These are phyloP conservation scores for Mionectes olivaceus DNA, from an alignment of 2,797 vertebrate species.

Conservation along the genomic window DNA sequence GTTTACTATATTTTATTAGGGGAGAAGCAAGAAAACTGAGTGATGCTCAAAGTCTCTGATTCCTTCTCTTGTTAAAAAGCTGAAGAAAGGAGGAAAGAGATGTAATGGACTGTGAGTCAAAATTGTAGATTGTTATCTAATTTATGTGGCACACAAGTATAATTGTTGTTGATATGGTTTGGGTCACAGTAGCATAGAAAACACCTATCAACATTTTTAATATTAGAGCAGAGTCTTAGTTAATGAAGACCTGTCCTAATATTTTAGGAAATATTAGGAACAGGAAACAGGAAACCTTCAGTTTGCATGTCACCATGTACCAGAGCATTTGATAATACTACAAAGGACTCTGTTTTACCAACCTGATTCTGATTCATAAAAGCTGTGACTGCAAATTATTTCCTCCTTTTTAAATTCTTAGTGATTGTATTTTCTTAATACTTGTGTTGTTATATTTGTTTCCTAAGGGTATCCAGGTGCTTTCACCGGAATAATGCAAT, in stretches of 20 bases:
- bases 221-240: neutral
- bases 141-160: neutral
- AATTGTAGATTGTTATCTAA: neutral
- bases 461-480: slow-evolving; percentile 39
- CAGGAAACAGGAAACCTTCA: neutral
- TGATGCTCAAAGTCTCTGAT: neutral
- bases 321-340: slow-evolving; percentile 2
- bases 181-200: neutral
- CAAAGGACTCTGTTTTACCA: slow-evolving; percentile 10
- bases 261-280: neutral
- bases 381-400: neutral
- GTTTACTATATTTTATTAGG: neutral
- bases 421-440: neutral
- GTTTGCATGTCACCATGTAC: neutral
- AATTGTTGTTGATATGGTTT: neutral
- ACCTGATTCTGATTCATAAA: slow-evolving; percentile 3
- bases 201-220: neutral
- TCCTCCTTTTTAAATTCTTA: slow-evolving; percentile 20
- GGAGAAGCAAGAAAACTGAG: neutral
- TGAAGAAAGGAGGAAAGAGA: neutral
- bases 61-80: neutral
- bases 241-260: neutral
- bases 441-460: slow-evolving; percentile 11
- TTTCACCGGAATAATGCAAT: slow-evolving; percentile 25
- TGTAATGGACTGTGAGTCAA: neutral